These are phyloP conservation scores for Cladopsammia gracilis DNA, from an alignment of 64 coral and sea anemone species.

Conservation along the genomic window DNA sequence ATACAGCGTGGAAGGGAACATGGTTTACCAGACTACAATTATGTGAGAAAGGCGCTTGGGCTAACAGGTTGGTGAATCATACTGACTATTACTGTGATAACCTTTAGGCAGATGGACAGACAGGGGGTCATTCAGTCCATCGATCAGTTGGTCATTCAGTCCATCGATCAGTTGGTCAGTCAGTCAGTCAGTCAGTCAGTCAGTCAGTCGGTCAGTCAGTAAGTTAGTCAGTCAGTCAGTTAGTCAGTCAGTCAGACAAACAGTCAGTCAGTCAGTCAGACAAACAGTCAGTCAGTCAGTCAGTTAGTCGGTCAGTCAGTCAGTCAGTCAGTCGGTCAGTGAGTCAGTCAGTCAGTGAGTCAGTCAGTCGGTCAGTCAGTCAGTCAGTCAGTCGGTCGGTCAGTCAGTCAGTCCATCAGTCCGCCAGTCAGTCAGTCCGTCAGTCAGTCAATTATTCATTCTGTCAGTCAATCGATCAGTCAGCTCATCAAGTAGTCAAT, in stretches of 20 bases:
- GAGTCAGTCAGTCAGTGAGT: not conserved
- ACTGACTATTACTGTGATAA: not conserved
- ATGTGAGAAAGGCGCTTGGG: conserved; percentile 70
- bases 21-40: conserved; percentile 88
- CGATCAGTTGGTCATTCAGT: not conserved
- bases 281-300: not conserved
- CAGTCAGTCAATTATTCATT: no score
- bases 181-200: not conserved
- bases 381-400: not conserved
- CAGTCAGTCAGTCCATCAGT: no score
- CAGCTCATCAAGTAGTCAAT: no score
- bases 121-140: not conserved
- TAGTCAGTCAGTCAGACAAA: no score
- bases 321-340: no score
- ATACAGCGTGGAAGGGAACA: conserved; percentile 93
- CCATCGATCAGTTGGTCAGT: not conserved
- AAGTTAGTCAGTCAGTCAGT: no score
- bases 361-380: not conserved
- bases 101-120: not conserved
- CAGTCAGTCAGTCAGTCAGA: not conserved
- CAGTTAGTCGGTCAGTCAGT: not conserved
- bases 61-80: conserved; percentile 57
- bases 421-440: no score
- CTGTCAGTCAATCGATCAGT: no score
- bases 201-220: not conserved